Evolutionary conservation across 2,113 vertebrate species (phyloP).

Genomic region (Lethenteron camtschaticum): DNA sequence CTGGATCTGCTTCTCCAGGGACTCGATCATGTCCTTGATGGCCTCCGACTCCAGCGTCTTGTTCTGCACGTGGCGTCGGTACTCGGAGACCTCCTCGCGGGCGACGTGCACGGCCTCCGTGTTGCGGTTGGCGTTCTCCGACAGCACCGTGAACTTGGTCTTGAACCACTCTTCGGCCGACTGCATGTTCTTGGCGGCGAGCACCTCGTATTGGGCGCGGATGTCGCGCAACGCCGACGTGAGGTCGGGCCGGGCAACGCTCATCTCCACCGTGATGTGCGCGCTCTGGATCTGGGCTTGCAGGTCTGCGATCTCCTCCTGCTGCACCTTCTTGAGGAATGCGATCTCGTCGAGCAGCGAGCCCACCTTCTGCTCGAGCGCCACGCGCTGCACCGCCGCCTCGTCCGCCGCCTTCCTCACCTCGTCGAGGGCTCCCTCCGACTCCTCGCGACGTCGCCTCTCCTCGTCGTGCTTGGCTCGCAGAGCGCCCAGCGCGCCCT

Average conservation of each 20-base stretch:
- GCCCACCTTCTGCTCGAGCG: constrained; percentile 26
- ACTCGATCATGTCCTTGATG: constrained; percentile 33
- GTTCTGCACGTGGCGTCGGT: constrained; percentile 35
- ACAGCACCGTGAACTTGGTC: constrained; percentile 31
- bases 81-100: constrained; percentile 44
- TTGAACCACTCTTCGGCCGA: constrained; percentile 39
- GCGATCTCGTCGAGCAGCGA: constrained; percentile 32
- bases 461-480: constrained; percentile 29
- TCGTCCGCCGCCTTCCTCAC: constrained; percentile 24
- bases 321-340: constrained; percentile 38
- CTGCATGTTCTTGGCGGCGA: constrained; percentile 37
- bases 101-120: constrained; percentile 35
- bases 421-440: constrained; percentile 23
- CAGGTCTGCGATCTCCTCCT: constrained; percentile 27
- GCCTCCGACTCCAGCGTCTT: constrained; percentile 39
- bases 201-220: constrained; percentile 33
- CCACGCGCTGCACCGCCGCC: constrained; percentile 22
- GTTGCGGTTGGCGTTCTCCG: constrained; percentile 31
- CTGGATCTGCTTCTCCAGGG: constrained; percentile 33
- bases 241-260: constrained; percentile 29
- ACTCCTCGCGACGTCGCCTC: constrained; percentile 15
- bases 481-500: constrained; percentile 20
- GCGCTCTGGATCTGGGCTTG: constrained; percentile 26
- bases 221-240: constrained; percentile 33
- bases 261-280: constrained; percentile 22